Evolutionary conservation across 2,888 invertebrate species (phyloP).

Genomic region (Leptinotarsa rubiginosa): DNA sequence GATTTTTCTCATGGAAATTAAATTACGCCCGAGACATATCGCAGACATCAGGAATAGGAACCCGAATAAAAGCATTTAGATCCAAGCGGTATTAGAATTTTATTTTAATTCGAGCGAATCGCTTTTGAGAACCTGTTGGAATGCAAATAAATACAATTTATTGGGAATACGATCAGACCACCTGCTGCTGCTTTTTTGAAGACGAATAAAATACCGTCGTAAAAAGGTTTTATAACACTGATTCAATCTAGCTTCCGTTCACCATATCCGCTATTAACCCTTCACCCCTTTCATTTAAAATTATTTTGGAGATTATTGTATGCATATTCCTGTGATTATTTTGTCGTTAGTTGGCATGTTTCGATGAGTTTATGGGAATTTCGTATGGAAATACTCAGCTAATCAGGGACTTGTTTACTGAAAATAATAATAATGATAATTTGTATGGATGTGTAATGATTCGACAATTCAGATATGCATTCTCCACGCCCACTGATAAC

Average conservation of each 20-base stretch:
- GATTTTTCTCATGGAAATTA: too few relatives aligned
- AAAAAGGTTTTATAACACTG: constrained; percentile 46
- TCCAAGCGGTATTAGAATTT: neutral
- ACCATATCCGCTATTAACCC: constrained; percentile 46
- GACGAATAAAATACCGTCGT: constrained; percentile 37
- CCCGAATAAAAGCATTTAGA: neutral
- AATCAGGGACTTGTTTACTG: neutral
- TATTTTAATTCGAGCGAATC: constrained; percentile 8
- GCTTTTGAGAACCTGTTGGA: constrained; percentile 32
- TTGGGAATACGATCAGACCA: constrained; percentile 26
- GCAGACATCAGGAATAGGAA: neutral
- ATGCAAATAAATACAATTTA: constrained; percentile 34
- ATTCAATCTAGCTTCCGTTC: constrained; percentile 51
- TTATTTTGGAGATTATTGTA: constrained; percentile 26
- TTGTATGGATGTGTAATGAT: too few relatives aligned
- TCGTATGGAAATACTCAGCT: neutral
- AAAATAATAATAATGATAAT: too few relatives aligned
- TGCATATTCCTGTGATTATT: constrained; percentile 20
- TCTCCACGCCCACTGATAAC: too few relatives aligned
- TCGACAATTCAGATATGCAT: too few relatives aligned
- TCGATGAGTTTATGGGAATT: constrained; percentile 4
- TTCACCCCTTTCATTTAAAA: constrained; percentile 33
- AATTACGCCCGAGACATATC: too few relatives aligned
- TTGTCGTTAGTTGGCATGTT: constrained; percentile 15
- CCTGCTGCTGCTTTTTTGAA: constrained; percentile 41